Conservation (phyloP, 2,797 vertebrate species). For the Agapornis canus region DNA sequence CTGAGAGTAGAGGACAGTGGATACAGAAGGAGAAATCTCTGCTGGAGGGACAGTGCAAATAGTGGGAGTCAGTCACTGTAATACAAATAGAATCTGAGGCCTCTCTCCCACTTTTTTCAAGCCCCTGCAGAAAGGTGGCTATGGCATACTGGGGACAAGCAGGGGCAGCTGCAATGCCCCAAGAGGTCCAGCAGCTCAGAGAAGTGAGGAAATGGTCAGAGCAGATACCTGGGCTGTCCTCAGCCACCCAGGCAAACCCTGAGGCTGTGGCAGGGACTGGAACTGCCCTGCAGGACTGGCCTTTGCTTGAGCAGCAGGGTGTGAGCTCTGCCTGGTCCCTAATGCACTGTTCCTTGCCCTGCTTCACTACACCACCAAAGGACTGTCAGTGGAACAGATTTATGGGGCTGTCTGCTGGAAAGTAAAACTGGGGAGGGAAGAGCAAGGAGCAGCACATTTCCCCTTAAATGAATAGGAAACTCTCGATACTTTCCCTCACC, state of each 20-base stretch:
- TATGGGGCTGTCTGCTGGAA: not conserved
- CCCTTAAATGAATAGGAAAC: not conserved
- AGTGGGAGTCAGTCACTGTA: not conserved
- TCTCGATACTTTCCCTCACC: not conserved
- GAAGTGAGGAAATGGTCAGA: not conserved
- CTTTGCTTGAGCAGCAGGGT: not conserved
- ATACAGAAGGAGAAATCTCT: not conserved
- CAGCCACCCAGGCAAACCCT: not conserved
- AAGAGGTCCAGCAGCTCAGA: not conserved
- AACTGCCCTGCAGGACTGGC: not conserved
- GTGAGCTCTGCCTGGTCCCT: not conserved
- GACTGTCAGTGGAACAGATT: not conserved
- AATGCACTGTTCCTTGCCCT: not conserved
- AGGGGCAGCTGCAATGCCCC: accelerated
- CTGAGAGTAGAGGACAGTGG: not conserved
- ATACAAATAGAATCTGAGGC: not conserved
- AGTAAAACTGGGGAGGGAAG: not conserved
- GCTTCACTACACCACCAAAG: not conserved
- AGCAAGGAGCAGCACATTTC: not conserved
- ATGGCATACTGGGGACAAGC: accelerated
- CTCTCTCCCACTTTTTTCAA: not conserved
- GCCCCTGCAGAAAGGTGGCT: not conserved
- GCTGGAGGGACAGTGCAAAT: accelerated
- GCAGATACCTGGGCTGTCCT: not conserved
- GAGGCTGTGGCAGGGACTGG: not conserved